Conservation (phyloP, 92 coral and sea anemone species). For the Porites cylindrica region DNA sequence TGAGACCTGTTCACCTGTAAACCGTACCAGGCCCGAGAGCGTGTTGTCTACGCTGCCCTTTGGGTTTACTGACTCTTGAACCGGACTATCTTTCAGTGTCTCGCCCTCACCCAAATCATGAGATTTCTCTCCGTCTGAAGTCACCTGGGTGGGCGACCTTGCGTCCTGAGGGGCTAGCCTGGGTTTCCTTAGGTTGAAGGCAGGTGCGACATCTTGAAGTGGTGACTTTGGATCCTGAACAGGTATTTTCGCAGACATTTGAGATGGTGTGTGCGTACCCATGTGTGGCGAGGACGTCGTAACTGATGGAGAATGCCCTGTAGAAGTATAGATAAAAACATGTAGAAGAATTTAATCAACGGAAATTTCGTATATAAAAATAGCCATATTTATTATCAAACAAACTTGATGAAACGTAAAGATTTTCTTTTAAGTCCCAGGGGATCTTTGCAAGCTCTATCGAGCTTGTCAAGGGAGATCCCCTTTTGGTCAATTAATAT, state of each 20-base stretch:
- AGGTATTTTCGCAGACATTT: conserved; percentile 16
- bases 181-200: not conserved
- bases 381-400: too few relatives aligned
- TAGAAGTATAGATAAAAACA: not conserved
- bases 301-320: not conserved
- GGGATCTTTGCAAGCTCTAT: too few relatives aligned
- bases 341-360: not conserved
- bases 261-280: not conserved
- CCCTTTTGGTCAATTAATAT: too few relatives aligned
- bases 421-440: too few relatives aligned
- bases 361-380: too few relatives aligned
- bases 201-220: not conserved
- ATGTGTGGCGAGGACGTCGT: not conserved
- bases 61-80: not conserved
- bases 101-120: not conserved
- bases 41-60: not conserved
- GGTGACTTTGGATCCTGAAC: conserved; percentile 36
- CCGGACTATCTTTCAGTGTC: not conserved
- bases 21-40: not conserved
- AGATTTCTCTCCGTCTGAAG: not conserved
- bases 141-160: not conserved
- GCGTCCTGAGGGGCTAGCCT: not conserved
- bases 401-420: too few relatives aligned
- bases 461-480: too few relatives aligned
- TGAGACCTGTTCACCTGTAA: not conserved